A percentile compares a stretch with the other conserved stretches of the same genome.
Evolutionary conservation across 30 jellyfish, hydroid and myxozoan genomes (phyloP).

Genomic region (Chironex yamaguchii): DNA sequence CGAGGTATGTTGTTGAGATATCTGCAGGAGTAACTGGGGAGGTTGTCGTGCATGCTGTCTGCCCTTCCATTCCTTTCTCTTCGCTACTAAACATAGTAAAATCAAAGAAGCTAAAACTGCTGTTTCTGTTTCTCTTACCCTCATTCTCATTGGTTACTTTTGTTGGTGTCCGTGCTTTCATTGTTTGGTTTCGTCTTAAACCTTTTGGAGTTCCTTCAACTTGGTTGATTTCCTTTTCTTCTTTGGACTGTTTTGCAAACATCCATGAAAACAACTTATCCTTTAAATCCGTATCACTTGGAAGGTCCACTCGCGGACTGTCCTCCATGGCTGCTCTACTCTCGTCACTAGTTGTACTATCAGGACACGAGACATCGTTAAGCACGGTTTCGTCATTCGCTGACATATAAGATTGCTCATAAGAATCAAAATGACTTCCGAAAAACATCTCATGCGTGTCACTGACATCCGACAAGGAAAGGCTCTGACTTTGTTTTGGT

Average conservation of each 20-base stretch:
- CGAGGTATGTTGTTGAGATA: not conserved
- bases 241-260: not conserved
- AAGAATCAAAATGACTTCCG: too few species aligned
- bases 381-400: not conserved
- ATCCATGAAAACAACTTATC: not conserved
- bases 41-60: too few species aligned
- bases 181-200: not conserved
- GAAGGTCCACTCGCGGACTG: not conserved
- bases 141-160: not conserved
- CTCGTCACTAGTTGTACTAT: not conserved
- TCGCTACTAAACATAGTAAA: not conserved
- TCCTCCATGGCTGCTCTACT: not conserved
- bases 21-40: not conserved
- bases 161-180: not conserved
- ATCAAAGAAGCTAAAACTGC: not conserved
- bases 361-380: not conserved
- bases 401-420: too few species aligned
- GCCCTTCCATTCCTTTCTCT: not conserved
- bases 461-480: too few species aligned
- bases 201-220: not conserved
- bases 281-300: not conserved
- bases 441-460: not conserved
- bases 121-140: not conserved
- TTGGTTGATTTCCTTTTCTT: not conserved
- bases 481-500: not conserved